Evolutionary conservation across 2,113 vertebrate species (phyloP), one percentile per base, ranked within the genome.

Genomic region (Ophthalmotilapia sp.): DNA sequence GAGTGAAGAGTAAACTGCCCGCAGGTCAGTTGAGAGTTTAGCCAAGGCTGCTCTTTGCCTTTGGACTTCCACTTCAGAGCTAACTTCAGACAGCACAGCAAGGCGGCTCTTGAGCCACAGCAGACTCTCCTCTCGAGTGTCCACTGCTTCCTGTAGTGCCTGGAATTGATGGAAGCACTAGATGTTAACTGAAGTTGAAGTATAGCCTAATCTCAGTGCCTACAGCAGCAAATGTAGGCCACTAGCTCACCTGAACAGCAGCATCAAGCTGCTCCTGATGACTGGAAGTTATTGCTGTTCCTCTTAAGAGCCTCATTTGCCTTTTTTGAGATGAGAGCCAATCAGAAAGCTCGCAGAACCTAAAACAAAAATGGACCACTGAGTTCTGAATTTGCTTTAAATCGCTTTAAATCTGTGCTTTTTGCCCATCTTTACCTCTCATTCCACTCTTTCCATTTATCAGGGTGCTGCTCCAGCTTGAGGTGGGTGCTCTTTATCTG

Each of bases 401-500:
- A 81, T 4, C 40, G 23, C 26, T 65, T 21, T 11, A 51, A 8
- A 19, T 51, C 5, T 23, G 23, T 77, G 14, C 8, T 15, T 13
- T 38, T 49, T 4, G 1, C 4, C 26, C 17, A 19, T 54, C 11
- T 80, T 87, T 93, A 99, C 98, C 98, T 99, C 91, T 94, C 94
- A 3, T 93, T 94, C 83, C 97, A 99, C 89, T 97, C 96, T 90
- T 96, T 97, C 98, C 98, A 99, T 92, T 97, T 98, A 92, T 99
- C 97, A 0, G 97, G 97, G 81, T 97, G 94, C 75, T 97, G 96
- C 90, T 96, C 92, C n/a, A 99, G 95, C 86, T 96, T 96, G 45
- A 82, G 5, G 10, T 97, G 95, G 3, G 96, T 96, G 85, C 79
- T 91, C 36, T 95, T 95, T 58, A 98, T 97, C 84, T 97, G 96